Base-by-base conservation (phyloP, 2,113 vertebrate species). In the Eretmochelys imbricata region DNA sequence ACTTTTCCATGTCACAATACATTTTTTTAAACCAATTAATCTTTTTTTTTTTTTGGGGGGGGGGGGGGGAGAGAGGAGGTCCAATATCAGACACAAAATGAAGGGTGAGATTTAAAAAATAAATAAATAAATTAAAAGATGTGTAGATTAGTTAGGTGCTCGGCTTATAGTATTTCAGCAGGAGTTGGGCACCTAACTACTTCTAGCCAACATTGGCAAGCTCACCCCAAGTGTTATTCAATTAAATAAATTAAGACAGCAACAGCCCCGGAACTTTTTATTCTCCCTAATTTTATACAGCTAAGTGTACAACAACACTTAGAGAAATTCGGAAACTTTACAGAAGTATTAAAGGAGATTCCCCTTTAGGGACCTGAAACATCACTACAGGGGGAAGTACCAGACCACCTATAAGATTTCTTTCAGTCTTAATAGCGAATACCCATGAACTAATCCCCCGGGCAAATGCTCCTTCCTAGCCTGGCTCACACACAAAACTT, bases 351-450 rank as follows among this genome's bases (percentile, higher is more conserved):
- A 24, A 80, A 81, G 22, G 51, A n/a, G 4, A 48, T 20, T 48
- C 51, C 59, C 20, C 49, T 80, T 53, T 49, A 4, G 31, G 55
- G 9, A 31, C 5, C 5, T 35, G 49, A 8, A 31, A 80, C 48
- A 20, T 31, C 48, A 84, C 27, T 25, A 27, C n/a, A 75, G 53
- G 27, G 81, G 81, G 62, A 50, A 1, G 1, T 0, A 80, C 17
- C 1, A 7, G 48, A 48, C 9, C 0, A 75, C 50, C 16, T 4
- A 51, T 27, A 20, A 16, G 6, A 85, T 6, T 2, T 48, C 13
- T 53, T 59, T 17, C 5, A 46, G 31, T 62, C 84, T 19, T 4
- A 27, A 51, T 29, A 29, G 51, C 19, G 35, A 96, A 81, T 84
- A 85, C 1, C 1, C 88, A 86, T 35, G 0, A 89, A 79, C 31